These are phyloP conservation scores for Cephus pygmeus DNA, from an alignment of 2,888 invertebrate species.

Conservation along the genomic window DNA sequence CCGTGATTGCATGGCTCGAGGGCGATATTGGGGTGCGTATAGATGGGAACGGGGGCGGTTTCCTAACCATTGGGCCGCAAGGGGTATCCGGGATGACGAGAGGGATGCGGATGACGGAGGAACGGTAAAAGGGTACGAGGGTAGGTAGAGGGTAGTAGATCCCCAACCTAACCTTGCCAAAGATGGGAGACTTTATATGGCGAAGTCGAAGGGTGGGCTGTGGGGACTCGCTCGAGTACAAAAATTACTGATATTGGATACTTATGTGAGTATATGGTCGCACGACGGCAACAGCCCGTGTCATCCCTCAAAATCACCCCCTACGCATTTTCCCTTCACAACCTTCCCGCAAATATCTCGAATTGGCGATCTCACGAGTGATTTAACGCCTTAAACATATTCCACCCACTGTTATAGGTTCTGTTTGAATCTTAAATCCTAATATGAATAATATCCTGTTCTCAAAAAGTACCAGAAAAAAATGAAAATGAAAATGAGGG, in stretches of 20 bases:
- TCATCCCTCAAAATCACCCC: neutral
- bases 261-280: slow-evolving; percentile 1
- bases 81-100: neutral
- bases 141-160: slow-evolving; percentile 7
- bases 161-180: slow-evolving; percentile 28
- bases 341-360: neutral
- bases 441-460: neutral
- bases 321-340: neutral
- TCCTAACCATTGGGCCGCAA: slow-evolving; percentile 1
- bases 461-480: neutral
- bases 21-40: slow-evolving; percentile 61
- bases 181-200: slow-evolving; percentile 24
- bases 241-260: slow-evolving; percentile 50
- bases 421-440: neutral
- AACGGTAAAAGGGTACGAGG: neutral
- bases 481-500: neutral
- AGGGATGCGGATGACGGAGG: neutral
- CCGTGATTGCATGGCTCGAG: slow-evolving; percentile 61
- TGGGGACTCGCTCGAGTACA: slow-evolving; percentile 21
- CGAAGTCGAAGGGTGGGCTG: neutral
- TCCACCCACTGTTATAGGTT: neutral
- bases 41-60: slow-evolving; percentile 45
- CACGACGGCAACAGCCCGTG: neutral
- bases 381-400: neutral
- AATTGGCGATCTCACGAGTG: neutral